Evolutionary conservation across 64 coral and sea anemone genomes (phyloP), one percentile per base, ranked within the genome.

Genomic region (Trachythela sp.): DNA sequence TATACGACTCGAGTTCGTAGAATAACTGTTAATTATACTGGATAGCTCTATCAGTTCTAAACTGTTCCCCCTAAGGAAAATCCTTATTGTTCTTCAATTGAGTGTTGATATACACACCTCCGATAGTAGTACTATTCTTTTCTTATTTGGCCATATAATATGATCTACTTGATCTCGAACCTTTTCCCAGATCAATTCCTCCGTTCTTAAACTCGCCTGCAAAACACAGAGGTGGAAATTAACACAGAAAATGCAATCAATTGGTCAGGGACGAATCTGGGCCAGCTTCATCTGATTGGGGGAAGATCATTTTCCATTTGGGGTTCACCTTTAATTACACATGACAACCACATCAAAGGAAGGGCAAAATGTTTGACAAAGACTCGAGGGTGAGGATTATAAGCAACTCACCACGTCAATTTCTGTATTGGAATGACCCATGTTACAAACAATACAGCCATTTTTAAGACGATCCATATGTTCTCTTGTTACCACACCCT

Each of bases 141-240:
- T 99, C 56, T 91, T 91, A 93, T 99, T 93, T 76, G 95, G 95
- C 95, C 95, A 99, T 40, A 99, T 99, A 41, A 99, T 99, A 87
- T 99, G 95, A 88, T 99, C 95, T 70, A 99, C 95, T 99, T 99
- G 95, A 39, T 93, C 90, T 93, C 95, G 94, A 70, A 99, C 95
- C 58, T 99, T 99, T 60, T 99, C 95, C 95, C 95, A 99, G 2
- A 91, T 91, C 88, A 99, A 89, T 86, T 99, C 95, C 39, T 93
- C 94, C 39, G 95, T 99, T 94, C 95, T 94, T 83, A 94, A 40
- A 85, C 93, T 99, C 40, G 95, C 93, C 93, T 95, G 39, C n/a
- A 70, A 77, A 29, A 87, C 56, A 29, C 31, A 52, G 24, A 29
- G 27, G 8, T 38, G 86, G 8, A 48, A 39, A 54, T 2, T n/a